A percentile compares a stretch with the other conserved stretches of the same genome.
Evolutionary conservation across 2,113 vertebrate genomes (phyloP).

Genomic region (Zosterops pallidus): DNA sequence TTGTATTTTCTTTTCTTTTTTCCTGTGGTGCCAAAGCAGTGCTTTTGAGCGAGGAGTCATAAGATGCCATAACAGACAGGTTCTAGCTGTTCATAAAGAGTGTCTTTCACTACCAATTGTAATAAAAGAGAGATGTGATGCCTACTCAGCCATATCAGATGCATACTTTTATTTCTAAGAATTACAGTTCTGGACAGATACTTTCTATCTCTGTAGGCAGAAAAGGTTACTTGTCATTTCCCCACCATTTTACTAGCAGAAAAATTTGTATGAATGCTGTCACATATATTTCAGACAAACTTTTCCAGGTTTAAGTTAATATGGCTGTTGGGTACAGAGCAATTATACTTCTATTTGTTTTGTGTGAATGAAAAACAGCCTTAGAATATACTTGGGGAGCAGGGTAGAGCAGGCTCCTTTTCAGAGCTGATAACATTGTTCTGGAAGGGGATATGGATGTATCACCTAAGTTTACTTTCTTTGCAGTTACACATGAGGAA

Average conservation of each 20-base stretch:
- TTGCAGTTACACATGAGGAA: background rate
- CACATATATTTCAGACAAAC: background rate
- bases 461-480: background rate
- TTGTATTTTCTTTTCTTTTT: background rate
- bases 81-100: background rate
- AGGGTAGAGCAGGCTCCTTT: background rate
- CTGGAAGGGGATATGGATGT: background rate
- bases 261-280: background rate
- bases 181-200: background rate
- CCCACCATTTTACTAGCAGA: background rate
- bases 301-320: background rate
- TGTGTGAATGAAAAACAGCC: background rate
- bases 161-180: background rate
- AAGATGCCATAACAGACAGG: background rate
- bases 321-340: background rate
- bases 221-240: background rate
- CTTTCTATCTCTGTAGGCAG: background rate
- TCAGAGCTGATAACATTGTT: accelerated
- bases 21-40: background rate
- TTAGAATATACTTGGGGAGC: background rate
- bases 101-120: background rate
- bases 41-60: background rate
- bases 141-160: background rate
- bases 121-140: background rate
- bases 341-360: background rate